Conservation (phyloP, 2,113 vertebrate species). For the Raphicerus campestris region DNA sequence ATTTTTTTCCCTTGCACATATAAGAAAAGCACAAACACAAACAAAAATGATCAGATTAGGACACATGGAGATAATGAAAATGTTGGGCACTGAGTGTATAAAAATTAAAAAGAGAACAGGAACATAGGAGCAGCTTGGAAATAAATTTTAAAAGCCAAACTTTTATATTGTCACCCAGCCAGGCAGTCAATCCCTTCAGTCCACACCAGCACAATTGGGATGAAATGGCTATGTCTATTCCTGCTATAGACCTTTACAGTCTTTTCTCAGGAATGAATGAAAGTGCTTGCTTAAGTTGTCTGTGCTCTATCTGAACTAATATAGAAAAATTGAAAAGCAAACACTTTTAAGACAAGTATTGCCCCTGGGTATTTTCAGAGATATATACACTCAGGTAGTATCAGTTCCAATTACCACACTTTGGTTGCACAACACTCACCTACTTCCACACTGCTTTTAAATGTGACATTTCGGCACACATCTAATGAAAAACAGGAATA, state of each 20-base stretch:
- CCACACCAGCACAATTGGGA: neutral
- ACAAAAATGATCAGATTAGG: neutral
- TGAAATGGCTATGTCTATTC: neutral
- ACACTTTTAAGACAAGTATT: neutral
- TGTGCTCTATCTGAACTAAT: neutral
- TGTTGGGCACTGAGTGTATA: neutral
- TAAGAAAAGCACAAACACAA: neutral
- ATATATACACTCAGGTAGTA: neutral
- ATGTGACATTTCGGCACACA: neutral
- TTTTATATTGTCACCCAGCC: neutral
- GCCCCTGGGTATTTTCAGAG: neutral
- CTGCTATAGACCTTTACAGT: neutral
- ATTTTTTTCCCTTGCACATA: neutral
- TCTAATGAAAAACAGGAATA: neutral
- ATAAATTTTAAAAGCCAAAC: neutral
- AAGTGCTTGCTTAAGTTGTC: neutral
- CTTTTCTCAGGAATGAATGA: neutral
- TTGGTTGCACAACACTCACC: neutral
- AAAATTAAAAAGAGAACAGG: neutral
- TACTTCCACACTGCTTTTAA: neutral
- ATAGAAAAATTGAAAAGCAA: neutral
- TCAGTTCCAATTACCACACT: neutral
- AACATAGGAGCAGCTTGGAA: neutral
- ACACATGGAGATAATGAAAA: neutral
- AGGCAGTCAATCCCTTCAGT: neutral